Evolutionary conservation across 2,888 invertebrate species (phyloP).

Genomic region (Mesopsocus fuscifrons): DNA sequence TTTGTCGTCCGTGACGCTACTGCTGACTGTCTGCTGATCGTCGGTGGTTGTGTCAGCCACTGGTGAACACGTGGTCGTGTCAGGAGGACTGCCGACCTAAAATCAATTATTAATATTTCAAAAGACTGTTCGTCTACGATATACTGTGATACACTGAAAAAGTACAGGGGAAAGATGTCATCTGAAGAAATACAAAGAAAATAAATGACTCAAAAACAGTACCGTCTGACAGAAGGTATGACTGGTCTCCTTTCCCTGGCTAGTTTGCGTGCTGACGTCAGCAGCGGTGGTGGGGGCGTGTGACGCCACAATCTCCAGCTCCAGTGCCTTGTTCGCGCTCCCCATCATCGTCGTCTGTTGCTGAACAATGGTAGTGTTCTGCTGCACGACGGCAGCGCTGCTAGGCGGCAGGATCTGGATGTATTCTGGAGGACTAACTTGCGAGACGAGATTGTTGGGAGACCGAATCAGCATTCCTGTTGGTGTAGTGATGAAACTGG

Average conservation of each 20-base stretch:
- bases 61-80: constrained; percentile 72
- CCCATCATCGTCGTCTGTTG: constrained; percentile 55
- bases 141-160: too few species aligned
- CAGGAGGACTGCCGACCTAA: constrained; percentile 48
- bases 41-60: constrained; percentile 24
- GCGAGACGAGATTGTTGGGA: constrained; percentile 43
- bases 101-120: too few species aligned
- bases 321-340: constrained; percentile 14
- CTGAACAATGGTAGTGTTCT: constrained; percentile 69
- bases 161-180: too few species aligned
- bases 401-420: constrained; percentile 27
- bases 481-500: constrained; percentile 37
- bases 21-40: constrained; percentile 46
- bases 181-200: too few species aligned
- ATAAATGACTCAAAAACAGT: too few species aligned
- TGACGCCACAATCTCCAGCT: constrained; percentile 18
- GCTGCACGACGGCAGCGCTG: constrained; percentile 42
- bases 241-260: constrained; percentile 29
- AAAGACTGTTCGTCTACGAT: too few species aligned
- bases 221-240: constrained; percentile 24
- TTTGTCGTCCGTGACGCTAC: constrained; percentile 51
- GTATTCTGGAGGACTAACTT: constrained; percentile 35
- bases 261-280: constrained; percentile 52
- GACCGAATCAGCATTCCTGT: constrained; percentile 63
- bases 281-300: constrained; percentile 20